Conservation (phyloP, 2,797 vertebrate genomes). For the Cheirogaleus major region DNA sequence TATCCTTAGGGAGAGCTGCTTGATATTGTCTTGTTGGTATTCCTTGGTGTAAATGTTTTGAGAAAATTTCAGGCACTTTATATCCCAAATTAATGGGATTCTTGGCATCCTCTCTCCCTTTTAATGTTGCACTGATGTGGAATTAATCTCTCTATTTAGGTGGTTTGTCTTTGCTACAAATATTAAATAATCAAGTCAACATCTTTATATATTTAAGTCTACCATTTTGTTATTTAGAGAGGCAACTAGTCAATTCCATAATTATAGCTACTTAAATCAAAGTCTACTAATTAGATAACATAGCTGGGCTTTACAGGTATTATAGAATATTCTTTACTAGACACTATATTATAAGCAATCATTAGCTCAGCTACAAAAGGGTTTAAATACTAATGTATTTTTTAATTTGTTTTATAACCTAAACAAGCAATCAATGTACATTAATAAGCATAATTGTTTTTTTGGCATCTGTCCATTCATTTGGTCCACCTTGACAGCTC, state of each 20-base stretch:
- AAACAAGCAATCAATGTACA: conserved; percentile 94
- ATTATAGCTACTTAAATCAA: conserved; percentile 79
- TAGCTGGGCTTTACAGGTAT: conserved; percentile 78
- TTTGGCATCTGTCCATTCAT: conserved; percentile 92
- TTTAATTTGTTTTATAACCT: conserved; percentile 92
- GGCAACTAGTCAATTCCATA: conserved; percentile 77
- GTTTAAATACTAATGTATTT: conserved; percentile 90
- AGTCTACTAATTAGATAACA: conserved; percentile 82
- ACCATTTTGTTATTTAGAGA: conserved; percentile 77
- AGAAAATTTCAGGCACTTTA: conserved; percentile 71
- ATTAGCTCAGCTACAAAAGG: conserved; percentile 85
- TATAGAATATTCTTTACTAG: conserved; percentile 82
- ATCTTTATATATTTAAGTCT: conserved; percentile 71
- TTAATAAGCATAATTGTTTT: conserved; percentile 94
- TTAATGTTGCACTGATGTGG: conserved; percentile 72
- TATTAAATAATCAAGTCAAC: conserved; percentile 74
- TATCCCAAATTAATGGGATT: conserved; percentile 74
- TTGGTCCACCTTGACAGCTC: conserved; percentile 86
- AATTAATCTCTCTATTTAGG: conserved; percentile 76
- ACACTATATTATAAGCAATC: conserved; percentile 80
- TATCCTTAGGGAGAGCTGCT: not conserved
- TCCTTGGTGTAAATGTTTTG: conserved; percentile 65
- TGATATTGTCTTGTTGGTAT: conserved; percentile 41
- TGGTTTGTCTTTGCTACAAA: conserved; percentile 70
- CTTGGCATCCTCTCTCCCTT: conserved; percentile 67